Evolutionary conservation across 2,113 vertebrate genomes (phyloP), one percentile per base, ranked within the genome.

Genomic region (Epinephelus cyanopodus): DNA sequence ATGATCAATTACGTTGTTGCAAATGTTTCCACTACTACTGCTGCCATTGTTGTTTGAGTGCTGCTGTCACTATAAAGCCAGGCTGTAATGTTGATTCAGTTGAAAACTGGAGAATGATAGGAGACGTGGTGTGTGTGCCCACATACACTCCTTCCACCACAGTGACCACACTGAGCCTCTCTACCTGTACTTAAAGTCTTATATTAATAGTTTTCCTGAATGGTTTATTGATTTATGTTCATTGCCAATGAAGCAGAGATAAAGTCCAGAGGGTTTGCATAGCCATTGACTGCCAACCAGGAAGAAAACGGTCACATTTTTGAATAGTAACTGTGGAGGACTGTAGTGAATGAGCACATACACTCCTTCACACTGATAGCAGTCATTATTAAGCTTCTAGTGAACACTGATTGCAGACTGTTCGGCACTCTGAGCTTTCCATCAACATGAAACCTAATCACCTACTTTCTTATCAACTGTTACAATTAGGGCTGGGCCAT

Each of bases 391-490:
- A 47, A 50, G 29, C 61, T 68, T 5, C 10, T 25, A 61, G 37
- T 62, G 47, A 64, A n/a, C 29, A 33, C 29, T 75, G 84, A 63
- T 72, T 57, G 50, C 17, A 10, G 25, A 17, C 62, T 25, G 45
- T 27, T 70, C 21, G 37, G 29, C 37, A 25, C 27, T 63, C 21
- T 62, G 61, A 65, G 39, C 54, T n/a, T 10, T 67, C 47, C 37
- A 12, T 71, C 72, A 72, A 10, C 52, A 58, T 53, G 4, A 29
- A 83, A 50, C 29, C 52, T 39, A 48, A 37, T 79, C 62, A 56
- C 57, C 25, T 73, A 13, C 74, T 62, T 62, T 73, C 21, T 69
- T 58, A 74, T 79, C 70, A 42, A 70, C 18, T 13, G 0, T 69
- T 68, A 56, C 57, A 69, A 6, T 57, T 19, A 17, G 27, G 47